These are phyloP conservation scores for Laticauda colubrina DNA, from an alignment of 2,113 vertebrate species.

Conservation along the genomic window DNA sequence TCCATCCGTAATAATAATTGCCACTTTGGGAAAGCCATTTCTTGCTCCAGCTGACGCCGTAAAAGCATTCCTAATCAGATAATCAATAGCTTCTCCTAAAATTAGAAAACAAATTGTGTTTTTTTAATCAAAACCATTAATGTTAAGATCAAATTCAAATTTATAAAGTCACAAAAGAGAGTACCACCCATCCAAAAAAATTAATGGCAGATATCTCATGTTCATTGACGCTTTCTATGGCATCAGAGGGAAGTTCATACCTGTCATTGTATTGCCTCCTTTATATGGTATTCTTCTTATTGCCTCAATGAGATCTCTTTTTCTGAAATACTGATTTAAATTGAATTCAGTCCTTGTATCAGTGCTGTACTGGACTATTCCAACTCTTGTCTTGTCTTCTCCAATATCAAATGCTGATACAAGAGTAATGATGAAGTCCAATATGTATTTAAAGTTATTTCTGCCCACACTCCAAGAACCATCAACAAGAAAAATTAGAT, in stretches of 20 bases:
- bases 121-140: not conserved
- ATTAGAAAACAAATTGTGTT: constrained; percentile 4
- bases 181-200: not conserved
- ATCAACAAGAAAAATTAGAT: constrained; percentile 90
- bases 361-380: constrained; percentile 87
- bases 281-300: constrained; percentile 86
- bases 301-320: constrained; percentile 79
- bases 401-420: constrained; percentile 91
- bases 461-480: constrained; percentile 89
- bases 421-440: constrained; percentile 80
- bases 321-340: constrained; percentile 79
- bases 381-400: constrained; percentile 86
- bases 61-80: constrained; percentile 81
- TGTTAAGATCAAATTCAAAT: constrained; percentile 29
- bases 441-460: constrained; percentile 85
- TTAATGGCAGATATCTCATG: not conserved
- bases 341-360: constrained; percentile 86
- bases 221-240: not conserved
- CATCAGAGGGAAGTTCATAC: constrained; percentile 58
- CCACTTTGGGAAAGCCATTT: constrained; percentile 87
- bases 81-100: constrained; percentile 86
- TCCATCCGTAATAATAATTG: constrained; percentile 89
- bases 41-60: constrained; percentile 83
- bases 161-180: constrained; percentile 1
- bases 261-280: constrained; percentile 89